Evolutionary conservation across 1,140 invertebrate genomes (phyloP).

Genomic region (Lutraria rhynchaena): DNA sequence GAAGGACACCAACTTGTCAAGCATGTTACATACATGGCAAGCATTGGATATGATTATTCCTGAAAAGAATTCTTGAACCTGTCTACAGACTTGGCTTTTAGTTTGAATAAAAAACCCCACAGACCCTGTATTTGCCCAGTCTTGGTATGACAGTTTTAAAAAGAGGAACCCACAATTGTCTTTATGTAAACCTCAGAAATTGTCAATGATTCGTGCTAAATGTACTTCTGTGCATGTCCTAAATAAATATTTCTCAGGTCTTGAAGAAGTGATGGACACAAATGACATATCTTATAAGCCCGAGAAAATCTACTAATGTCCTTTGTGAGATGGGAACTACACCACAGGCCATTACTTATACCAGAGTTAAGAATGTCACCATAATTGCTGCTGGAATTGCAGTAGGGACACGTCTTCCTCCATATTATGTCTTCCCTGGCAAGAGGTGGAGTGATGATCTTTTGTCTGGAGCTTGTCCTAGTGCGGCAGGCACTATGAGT

Average conservation of each 20-base stretch:
- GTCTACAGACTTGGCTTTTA: slow-evolving; percentile 3
- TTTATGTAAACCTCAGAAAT: slow-evolving; percentile 31
- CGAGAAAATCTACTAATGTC: slow-evolving; percentile 25
- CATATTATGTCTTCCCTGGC: slow-evolving; percentile 46
- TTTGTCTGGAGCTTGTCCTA: slow-evolving; percentile 1
- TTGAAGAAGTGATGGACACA: slow-evolving; percentile 17
- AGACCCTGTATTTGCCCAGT: slow-evolving; percentile 2
- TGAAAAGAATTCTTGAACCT: slow-evolving; percentile 8
- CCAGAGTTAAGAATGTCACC: slow-evolving; percentile 1
- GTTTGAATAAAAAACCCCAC: not conserved
- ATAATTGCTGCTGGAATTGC: slow-evolving; percentile 18
- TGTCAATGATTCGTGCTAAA: slow-evolving; percentile 26
- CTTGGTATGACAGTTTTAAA: slow-evolving; percentile 43
- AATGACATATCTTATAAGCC: slow-evolving; percentile 22
- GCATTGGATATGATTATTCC: slow-evolving; percentile 38
- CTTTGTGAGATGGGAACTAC: slow-evolving; percentile 21
- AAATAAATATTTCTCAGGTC: slow-evolving; percentile 27
- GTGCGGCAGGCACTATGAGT: slow-evolving; percentile 6
- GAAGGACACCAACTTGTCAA: no score
- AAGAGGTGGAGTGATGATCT: slow-evolving; percentile 17
- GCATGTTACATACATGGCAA: slow-evolving; percentile 37
- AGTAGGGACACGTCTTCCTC: not conserved
- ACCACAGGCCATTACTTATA: slow-evolving; percentile 7
- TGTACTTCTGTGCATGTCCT: slow-evolving; percentile 23
- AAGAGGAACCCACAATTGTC: slow-evolving; percentile 13